phyloP scores from a whole-genome alignment of 2,797 vertebrate genomes.

The Furcifer pardalis region DNA sequence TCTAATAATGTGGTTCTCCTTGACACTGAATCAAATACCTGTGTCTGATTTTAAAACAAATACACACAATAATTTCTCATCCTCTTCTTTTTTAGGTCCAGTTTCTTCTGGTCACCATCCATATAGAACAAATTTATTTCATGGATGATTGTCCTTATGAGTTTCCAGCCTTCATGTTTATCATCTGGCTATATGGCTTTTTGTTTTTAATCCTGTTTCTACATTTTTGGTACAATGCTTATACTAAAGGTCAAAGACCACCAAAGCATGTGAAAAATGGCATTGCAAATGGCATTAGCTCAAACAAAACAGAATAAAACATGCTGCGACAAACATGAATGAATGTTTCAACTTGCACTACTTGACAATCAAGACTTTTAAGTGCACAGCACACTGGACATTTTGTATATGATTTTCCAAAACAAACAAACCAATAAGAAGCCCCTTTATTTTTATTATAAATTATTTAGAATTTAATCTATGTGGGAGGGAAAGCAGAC shows the following conservation, averaged over 20 bases:
- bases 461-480: slow-evolving; percentile 71
- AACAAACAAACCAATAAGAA: slow-evolving; percentile 57
- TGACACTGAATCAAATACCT: background rate
- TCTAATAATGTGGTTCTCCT: background rate
- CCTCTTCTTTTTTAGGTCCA: slow-evolving; percentile 81
- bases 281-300: slow-evolving; percentile 74
- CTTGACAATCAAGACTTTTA: slow-evolving; percentile 77
- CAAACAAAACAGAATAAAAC: slow-evolving; percentile 73
- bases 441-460: slow-evolving; percentile 75
- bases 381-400: slow-evolving; percentile 56
- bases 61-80: slow-evolving; percentile 18
- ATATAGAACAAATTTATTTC: slow-evolving; percentile 92
- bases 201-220: slow-evolving; percentile 93
- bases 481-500: slow-evolving; percentile 40
- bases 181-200: slow-evolving; percentile 87
- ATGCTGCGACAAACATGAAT: background rate
- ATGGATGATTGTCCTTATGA: slow-evolving; percentile 90
- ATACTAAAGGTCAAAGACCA: slow-evolving; percentile 92
- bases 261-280: slow-evolving; percentile 85
- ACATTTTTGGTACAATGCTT: slow-evolving; percentile 97
- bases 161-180: slow-evolving; percentile 91
- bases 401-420: slow-evolving; percentile 75
- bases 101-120: slow-evolving; percentile 86
- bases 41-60: background rate
- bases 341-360: slow-evolving; percentile 59